Evolutionary conservation across 2,888 invertebrate genomes (phyloP), one percentile per base, ranked within the genome.

Genomic region (Plusia festucae): DNA sequence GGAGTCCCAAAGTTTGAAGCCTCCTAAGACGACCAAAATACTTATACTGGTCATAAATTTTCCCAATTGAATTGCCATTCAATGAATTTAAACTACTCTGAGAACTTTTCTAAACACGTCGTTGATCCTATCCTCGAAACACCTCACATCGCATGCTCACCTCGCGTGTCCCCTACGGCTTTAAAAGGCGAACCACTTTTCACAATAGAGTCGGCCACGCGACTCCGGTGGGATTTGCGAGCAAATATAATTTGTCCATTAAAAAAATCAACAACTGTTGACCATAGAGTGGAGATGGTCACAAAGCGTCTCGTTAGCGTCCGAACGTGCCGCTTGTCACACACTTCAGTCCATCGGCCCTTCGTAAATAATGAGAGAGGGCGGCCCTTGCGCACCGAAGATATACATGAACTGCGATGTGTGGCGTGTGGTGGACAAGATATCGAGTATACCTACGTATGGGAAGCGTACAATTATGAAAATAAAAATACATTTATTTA

Each of bases 231-330:
- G 90, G 92, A 91, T 82, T 88, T 82, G 68, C 68, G 81, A 85
- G 89, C 85, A 93, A 93, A 93, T 92, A 93, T 93, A 89, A 94
- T 93, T 93, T 92, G 91, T 93, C 91, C 93, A 92, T 94, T 95
- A 93, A 94, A 94, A 93, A 93, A 94, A 93, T 92, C 91, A 92
- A 91, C 91, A 91, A 91, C 87, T 88, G 86, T 87, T 93, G 94
- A 93, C 93, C 94, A 91, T 92, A 89, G 91, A 72, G 82, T 84
- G 85, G 88, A 90, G 93, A 92, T 91, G 93, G 92, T 93, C 94
- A 95, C 95, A 95, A 95, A 94, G 92, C 93, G 91, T 94, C 95
- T 95, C 95, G 95, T 95, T 95, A 95, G 93, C 89, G 90, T 72
- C 82, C 90, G 93, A 90, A 95, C 95, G 95, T 95, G 95, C 93